Conservation (phyloP, 2,888 invertebrate species). For the Gryllus longicercus region DNA sequence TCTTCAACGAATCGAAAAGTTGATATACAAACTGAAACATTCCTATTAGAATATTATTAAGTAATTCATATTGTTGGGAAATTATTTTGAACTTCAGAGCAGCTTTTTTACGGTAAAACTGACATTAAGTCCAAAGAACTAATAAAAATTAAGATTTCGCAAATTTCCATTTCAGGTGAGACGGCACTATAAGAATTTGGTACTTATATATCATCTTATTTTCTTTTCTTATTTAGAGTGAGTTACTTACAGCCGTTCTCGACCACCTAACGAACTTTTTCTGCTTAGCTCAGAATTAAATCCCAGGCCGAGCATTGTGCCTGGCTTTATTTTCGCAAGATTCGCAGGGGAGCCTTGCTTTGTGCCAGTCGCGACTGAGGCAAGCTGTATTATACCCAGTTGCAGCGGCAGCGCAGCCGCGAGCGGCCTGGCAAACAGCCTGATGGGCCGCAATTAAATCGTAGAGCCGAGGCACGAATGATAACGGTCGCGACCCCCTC, state of each 20-base stretch:
- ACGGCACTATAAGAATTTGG: no score
- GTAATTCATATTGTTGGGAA: no score
- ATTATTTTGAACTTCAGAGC: no score
- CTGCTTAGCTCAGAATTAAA: background rate
- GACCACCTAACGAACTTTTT: background rate
- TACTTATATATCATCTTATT: background rate
- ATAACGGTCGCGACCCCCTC: background rate
- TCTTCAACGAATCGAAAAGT: no score
- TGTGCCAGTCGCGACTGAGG: background rate
- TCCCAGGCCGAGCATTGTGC: background rate
- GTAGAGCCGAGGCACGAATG: background rate
- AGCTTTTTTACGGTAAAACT: no score
- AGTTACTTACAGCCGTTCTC: background rate
- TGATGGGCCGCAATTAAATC: constrained; percentile 8
- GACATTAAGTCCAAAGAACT: no score
- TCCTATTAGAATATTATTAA: no score
- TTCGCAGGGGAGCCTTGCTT: background rate
- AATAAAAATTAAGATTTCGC: no score
- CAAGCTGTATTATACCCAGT: background rate
- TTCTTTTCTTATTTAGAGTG: background rate
- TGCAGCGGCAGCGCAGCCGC: background rate
- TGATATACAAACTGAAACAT: no score
- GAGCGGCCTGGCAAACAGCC: background rate
- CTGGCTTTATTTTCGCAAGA: constrained; percentile 3
- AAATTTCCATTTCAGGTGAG: no score